Conservation (phyloP, 1,140 invertebrate genomes). For the Dendroctonus ponderosae region DNA sequence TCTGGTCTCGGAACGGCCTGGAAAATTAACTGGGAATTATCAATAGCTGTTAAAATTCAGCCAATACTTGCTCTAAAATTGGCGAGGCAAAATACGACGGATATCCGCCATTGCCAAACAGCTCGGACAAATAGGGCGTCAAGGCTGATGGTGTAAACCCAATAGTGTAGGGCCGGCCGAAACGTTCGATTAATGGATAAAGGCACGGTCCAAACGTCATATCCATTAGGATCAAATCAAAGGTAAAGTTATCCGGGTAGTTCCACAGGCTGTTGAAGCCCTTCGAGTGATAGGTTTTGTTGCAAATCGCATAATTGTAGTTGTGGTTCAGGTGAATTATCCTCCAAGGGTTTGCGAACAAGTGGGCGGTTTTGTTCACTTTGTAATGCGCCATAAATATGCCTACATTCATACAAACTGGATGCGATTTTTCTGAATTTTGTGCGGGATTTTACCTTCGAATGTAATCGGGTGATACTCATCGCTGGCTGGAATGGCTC, state of each 20-base stretch:
- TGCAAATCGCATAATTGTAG: constrained; percentile 26
- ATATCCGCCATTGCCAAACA: constrained; percentile 32
- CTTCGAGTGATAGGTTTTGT: constrained; percentile 24
- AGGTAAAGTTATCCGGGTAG: constrained; percentile 36
- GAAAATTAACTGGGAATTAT: not conserved
- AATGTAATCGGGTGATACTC: constrained; percentile 26
- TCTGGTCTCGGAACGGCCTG: not conserved
- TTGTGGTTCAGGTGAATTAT: constrained; percentile 13
- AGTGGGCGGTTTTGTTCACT: constrained; percentile 15
- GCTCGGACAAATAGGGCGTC: constrained; percentile 30
- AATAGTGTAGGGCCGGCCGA: constrained; percentile 29
- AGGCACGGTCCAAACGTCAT: constrained; percentile 32
- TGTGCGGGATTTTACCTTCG: constrained; percentile 23
- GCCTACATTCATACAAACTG: constrained; percentile 7
- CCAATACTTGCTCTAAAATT: constrained; percentile 13
- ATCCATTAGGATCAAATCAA: constrained; percentile 39
- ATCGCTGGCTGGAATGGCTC: constrained; percentile 19
- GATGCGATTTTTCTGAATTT: not conserved
- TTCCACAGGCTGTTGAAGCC: constrained; percentile 32
- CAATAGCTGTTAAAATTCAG: not conserved
- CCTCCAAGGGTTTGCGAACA: constrained; percentile 4
- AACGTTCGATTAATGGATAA: constrained; percentile 35
- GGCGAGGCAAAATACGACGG: constrained; percentile 25
- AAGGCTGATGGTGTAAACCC: constrained; percentile 36
- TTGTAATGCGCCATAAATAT: constrained; percentile 19